Conservation (phyloP, 2,113 vertebrate genomes). For the Phrynosoma blainvillii region DNA sequence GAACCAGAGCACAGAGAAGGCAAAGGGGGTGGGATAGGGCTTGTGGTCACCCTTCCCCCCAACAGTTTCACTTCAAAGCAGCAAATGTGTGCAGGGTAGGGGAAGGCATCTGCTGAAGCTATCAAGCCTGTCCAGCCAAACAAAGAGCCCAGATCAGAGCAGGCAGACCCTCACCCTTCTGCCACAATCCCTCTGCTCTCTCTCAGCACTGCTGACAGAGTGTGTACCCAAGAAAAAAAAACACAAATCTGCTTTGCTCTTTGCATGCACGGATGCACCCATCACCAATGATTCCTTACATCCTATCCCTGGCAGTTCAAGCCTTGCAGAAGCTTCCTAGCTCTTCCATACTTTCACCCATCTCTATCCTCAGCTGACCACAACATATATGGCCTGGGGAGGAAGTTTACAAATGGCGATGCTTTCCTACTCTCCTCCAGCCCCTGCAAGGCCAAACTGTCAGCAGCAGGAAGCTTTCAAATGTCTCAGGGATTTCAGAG, state of each 20-base stretch:
- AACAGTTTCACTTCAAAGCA: slow-evolving; percentile 6
- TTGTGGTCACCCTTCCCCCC: neutral
- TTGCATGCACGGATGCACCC: slow-evolving; percentile 6
- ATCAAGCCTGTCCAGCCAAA: slow-evolving; percentile 1
- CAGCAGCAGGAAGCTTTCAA: neutral
- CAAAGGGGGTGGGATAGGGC: neutral
- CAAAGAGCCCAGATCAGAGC: slow-evolving; percentile 9
- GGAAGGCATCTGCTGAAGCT: slow-evolving; percentile 32
- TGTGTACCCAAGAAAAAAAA: neutral
- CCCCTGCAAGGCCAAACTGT: neutral
- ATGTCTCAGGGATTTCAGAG: neutral
- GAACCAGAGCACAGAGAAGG: neutral
- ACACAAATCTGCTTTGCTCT: neutral
- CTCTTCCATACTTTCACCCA: neutral
- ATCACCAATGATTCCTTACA: neutral
- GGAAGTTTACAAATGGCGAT: neutral
- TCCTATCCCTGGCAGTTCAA: neutral
- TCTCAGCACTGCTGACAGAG: neutral
- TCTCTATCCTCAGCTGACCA: neutral
- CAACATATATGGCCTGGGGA: neutral
- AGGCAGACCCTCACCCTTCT: neutral
- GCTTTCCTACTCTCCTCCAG: neutral
- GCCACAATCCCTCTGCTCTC: neutral
- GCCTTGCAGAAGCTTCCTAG: neutral
- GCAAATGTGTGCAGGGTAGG: too few species aligned